Evolutionary conservation across 2,113 vertebrate genomes (phyloP).

Genomic region (Sinocyclocheilus maitianheensis): DNA sequence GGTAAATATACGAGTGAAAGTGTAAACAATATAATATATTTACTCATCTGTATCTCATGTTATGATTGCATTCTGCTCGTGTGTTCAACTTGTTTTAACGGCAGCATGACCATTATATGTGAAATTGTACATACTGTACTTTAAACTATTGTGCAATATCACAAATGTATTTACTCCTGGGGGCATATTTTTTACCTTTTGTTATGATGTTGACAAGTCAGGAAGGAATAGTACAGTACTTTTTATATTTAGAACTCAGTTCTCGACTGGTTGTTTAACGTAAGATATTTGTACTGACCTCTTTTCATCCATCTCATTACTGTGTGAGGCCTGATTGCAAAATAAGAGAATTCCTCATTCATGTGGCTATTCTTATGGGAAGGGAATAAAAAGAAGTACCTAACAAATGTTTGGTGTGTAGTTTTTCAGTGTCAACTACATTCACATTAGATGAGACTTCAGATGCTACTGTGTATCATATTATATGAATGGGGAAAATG

Average conservation of each 20-base stretch:
- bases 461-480: too few species aligned
- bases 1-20: constrained; percentile 10
- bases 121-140: constrained; percentile 60
- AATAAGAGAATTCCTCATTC: constrained; percentile 46
- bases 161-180: constrained; percentile 58
- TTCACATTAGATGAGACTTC: too few species aligned
- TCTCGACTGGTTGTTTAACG: constrained; percentile 61
- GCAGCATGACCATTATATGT: constrained; percentile 60
- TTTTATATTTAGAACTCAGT: constrained; percentile 64
- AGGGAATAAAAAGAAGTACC: constrained; percentile 43
- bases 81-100: constrained; percentile 47
- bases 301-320: constrained; percentile 71
- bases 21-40: constrained; percentile 26
- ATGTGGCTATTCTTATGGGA: constrained; percentile 41
- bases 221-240: constrained; percentile 51
- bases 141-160: constrained; percentile 59
- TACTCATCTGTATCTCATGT: constrained; percentile 56
- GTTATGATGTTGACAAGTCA: constrained; percentile 53
- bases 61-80: constrained; percentile 46
- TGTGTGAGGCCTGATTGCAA: constrained; percentile 70
- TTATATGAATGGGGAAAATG: too few species aligned
- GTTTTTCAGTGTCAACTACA: background rate
- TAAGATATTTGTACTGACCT: constrained; percentile 67
- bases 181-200: constrained; percentile 60
- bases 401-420: constrained; percentile 15